Percentiles rank a stretch among this genome's conserved stretches.
phyloP scores from a whole-genome alignment of 1,140 invertebrate genomes.

The Euglossa dilemma region DNA sequence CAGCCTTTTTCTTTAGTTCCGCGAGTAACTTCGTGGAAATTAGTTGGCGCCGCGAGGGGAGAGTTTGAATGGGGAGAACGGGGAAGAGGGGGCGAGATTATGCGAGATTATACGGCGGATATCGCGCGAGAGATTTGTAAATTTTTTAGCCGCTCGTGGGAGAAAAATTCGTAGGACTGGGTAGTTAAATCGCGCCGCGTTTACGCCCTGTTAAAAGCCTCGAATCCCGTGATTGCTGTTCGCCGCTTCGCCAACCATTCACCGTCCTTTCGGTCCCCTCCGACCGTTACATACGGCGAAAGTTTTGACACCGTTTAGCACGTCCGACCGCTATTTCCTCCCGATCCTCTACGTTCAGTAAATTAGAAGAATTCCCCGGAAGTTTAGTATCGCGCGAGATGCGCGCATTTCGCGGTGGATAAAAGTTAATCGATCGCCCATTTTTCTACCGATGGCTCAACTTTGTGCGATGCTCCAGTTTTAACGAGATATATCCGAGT shows the following conservation, averaged over 20 bases:
- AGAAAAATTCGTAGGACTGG: neutral
- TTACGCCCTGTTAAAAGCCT: slow-evolving; percentile 42
- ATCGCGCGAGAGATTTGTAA: neutral
- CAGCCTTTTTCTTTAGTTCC: slow-evolving; percentile 1
- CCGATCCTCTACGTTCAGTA: neutral
- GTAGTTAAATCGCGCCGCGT: slow-evolving; percentile 28
- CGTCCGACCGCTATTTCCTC: neutral
- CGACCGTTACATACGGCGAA: neutral
- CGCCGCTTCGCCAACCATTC: slow-evolving; percentile 33
- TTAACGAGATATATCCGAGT: no score
- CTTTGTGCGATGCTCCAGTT: no score
- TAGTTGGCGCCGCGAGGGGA: neutral
- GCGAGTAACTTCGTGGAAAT: slow-evolving; percentile 1
- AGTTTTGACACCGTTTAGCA: slow-evolving; percentile 23
- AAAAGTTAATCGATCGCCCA: no score
- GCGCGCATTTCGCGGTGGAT: no score
- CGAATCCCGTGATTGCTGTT: slow-evolving; percentile 34
- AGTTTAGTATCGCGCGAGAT: no score
- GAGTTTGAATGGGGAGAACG: neutral
- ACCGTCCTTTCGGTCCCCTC: slow-evolving; percentile 12
- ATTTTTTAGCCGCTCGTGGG: neutral
- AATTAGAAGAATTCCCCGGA: no score
- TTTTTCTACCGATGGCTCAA: no score
- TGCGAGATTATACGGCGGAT: neutral
- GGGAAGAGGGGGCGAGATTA: neutral